Evolutionary conservation across 2,113 vertebrate species (phyloP), one percentile per base, ranked within the genome.

Genomic region (Malurus alboscapulatus): DNA sequence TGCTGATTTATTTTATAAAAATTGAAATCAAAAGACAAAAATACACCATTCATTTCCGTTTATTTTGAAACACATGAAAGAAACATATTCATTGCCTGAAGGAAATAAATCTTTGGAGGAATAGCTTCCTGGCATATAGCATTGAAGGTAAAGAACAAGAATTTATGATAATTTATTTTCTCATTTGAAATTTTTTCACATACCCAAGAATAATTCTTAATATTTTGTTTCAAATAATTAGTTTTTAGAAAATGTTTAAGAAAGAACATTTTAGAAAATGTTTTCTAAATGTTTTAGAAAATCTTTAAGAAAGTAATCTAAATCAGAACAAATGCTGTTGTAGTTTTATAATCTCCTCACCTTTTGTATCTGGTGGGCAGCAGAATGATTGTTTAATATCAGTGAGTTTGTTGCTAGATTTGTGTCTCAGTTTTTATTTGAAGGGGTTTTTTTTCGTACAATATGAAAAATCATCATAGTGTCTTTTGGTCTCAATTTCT

Each of bases 401-500:
- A 53, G 8, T 47, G 27, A 80, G 10, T 59, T 79, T 86, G 16
- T 63, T 84, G 16, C 40, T 65, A 40, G n/a, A 21, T 65, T 68
- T 6, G 3, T 55, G 9, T 47, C 22, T 50, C 40, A 30, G 6
- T 29, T 78, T 81, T 82, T 12, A 3, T 47, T 82, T 82, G 12
- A 74, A 85, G 40, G 38, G 0, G 67, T 1, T 61, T 73, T 83
- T 83, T 87, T 58, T 38, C 22, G 84, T 77, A 7, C 1, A 19
- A 13, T 51, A 51, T 3, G 38, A 36, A 47, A 65, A 38, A 5
- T 72, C 12, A 6, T 72, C 10, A n/a, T 8, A 27, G 12, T 62
- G 24, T 25, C 74, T 74, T 93, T 73, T 0, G 0, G 3, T 44
- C 9, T 63, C 2, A 32, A 1, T 12, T 48, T 83, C 76, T 55